Base-by-base conservation (phyloP, 1,140 invertebrate species). In the Zaprionus lachaisei region DNA sequence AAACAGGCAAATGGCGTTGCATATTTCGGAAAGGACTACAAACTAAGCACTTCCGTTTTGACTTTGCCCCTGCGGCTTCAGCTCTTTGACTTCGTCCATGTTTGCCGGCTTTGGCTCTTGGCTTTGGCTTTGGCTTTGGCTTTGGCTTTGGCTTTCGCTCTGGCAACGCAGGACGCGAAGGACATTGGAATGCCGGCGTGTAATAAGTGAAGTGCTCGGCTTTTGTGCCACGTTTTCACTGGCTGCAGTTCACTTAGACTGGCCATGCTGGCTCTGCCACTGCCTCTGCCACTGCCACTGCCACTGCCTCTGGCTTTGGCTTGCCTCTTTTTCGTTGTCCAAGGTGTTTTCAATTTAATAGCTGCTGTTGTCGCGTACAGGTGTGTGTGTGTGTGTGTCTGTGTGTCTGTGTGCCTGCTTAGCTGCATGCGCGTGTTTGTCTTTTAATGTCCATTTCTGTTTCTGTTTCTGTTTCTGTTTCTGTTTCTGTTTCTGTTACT, bases 201-300 rank as follows among this genome's bases (percentile, higher is more conserved):
- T 90, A 84, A 89, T 89, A 89, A 89, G 81, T 89, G 84, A 90
- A 89, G 85, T 89, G 85, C 84, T 89, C 22, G 74, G 72, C 84
- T 89, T 87, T 90, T 89, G 65, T 72, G 81, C 68, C 66, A 7
- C 41, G 58, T 65, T 74, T 47, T 37, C 60, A 44, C 62, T 64
- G 47, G 37, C 44, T 80, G 74, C 67, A 77, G 17, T 64, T 12
- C 26, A n/a, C 20, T 24, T 60, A 20, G 69, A 20, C 31, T 24
- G 38, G 38, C 1, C 58, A 56, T 60, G 68, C 66, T 56, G n/a
- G 2, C 41, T 47, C 5, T 37, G 38, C 15, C 28, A n/a, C n/a
- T n/a, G n/a, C n/a, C n/a, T n/a, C n/a, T n/a, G n/a, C n/a, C n/a
- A 9, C 7, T 31, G 28, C 28, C 28, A 2, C 31, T 11, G 64